These are phyloP conservation scores for Cataglyphis livida DNA, from an alignment of 2,888 invertebrate genomes.

Conservation along the genomic window DNA sequence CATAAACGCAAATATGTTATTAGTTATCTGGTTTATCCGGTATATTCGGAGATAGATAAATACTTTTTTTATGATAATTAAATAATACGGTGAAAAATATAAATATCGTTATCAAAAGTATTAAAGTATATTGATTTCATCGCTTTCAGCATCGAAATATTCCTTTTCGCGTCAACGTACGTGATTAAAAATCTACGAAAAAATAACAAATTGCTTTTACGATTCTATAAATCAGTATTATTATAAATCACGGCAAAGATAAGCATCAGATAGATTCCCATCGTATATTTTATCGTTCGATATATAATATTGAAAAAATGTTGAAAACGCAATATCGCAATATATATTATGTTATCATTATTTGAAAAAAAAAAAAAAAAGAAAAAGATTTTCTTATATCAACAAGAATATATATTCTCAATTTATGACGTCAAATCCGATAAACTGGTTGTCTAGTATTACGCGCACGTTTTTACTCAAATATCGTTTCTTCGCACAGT, in stretches of 20 bases:
- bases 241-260: slow-evolving; percentile 33
- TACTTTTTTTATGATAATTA: slow-evolving; percentile 53
- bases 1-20: slow-evolving; percentile 66
- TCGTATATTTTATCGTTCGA: background rate
- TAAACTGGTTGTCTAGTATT: slow-evolving; percentile 1
- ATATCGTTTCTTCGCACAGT: slow-evolving; percentile 10
- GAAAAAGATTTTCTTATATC: background rate
- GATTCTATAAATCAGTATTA: slow-evolving; percentile 42
- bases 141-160: slow-evolving; percentile 3
- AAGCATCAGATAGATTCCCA: background rate
- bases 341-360: slow-evolving; percentile 10
- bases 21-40: slow-evolving; percentile 56
- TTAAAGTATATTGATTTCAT: background rate
- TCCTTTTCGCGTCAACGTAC: background rate
- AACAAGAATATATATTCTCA: slow-evolving; percentile 13
- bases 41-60: slow-evolving; percentile 12
- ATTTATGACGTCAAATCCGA: background rate
- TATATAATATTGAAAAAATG: background rate
- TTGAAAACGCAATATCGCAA: background rate
- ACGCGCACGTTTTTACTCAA: background rate
- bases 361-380: background rate
- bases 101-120: slow-evolving; percentile 4
- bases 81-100: slow-evolving; percentile 32
- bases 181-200: slow-evolving; percentile 3
- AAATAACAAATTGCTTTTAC: slow-evolving; percentile 15